phyloP scores from a whole-genome alignment of 2,113 vertebrate genomes.

The Syrmaticus mikado region DNA sequence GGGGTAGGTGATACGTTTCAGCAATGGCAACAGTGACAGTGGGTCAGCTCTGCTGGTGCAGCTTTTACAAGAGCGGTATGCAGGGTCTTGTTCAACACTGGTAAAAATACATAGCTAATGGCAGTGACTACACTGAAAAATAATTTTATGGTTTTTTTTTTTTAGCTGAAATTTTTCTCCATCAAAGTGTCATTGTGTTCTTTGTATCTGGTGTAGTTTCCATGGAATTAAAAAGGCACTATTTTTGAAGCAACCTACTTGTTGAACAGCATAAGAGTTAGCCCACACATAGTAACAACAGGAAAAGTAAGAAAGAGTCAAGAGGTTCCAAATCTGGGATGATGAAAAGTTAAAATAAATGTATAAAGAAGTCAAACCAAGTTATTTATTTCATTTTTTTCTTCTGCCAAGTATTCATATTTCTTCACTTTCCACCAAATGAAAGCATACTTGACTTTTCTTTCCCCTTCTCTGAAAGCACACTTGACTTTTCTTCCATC shows the following conservation, averaged over 20 bases:
- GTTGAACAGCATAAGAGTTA: not conserved
- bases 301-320: not conserved
- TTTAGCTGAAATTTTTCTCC: too few species aligned
- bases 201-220: too few species aligned
- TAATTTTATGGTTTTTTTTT: too few species aligned
- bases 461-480: not conserved
- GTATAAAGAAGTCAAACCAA: not conserved
- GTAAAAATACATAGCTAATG: too few species aligned
- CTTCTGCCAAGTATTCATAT: not conserved
- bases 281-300: not conserved
- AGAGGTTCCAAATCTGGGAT: not conserved
- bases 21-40: too few species aligned
- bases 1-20: too few species aligned
- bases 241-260: not conserved
- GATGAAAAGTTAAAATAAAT: conserved; percentile 1
- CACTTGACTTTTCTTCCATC: not conserved
- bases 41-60: too few species aligned
- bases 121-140: too few species aligned
- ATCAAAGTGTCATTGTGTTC: too few species aligned
- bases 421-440: not conserved
- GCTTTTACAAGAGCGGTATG: too few species aligned
- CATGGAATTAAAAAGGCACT: too few species aligned
- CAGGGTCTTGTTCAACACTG: too few species aligned
- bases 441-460: not conserved
- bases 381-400: not conserved